These are phyloP conservation scores for Ramphastos sulfuratus DNA, from an alignment of 2,113 vertebrate genomes.

Conservation along the genomic window DNA sequence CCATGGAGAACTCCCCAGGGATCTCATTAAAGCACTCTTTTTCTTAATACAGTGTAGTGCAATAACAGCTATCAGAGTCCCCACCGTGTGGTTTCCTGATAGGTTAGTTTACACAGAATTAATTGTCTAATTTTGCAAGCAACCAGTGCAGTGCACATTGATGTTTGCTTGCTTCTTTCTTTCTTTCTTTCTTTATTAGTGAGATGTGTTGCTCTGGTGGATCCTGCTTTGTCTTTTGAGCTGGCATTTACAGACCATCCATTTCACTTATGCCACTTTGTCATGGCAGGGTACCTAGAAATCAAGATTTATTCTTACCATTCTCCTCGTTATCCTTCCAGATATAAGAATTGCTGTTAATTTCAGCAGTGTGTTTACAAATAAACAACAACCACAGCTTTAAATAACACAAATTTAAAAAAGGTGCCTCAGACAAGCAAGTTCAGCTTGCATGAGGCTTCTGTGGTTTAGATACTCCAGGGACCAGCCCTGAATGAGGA, in stretches of 20 bases:
- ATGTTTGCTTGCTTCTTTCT: background rate
- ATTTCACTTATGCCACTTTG: slow-evolving; percentile 1
- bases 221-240: background rate
- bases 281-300: background rate
- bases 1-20: slow-evolving; percentile 57
- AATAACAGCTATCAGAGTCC: slow-evolving; percentile 64
- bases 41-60: slow-evolving; percentile 51
- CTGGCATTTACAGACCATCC: background rate
- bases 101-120: slow-evolving; percentile 77
- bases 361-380: background rate
- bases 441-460: background rate
- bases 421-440: background rate
- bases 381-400: background rate
- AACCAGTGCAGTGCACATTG: slow-evolving; percentile 44
- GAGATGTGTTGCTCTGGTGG: background rate
- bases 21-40: slow-evolving; percentile 73
- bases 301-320: background rate
- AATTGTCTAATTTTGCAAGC: slow-evolving; percentile 74
- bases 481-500: background rate
- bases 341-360: background rate
- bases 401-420: background rate
- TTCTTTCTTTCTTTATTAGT: slow-evolving; percentile 29
- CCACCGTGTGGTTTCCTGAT: slow-evolving; percentile 63
- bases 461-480: background rate
- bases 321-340: background rate